Percentiles rank a stretch among this genome's conserved stretches.
Evolutionary conservation across 1,140 invertebrate genomes (phyloP).

Genomic region (Condylostylus longicornis): DNA sequence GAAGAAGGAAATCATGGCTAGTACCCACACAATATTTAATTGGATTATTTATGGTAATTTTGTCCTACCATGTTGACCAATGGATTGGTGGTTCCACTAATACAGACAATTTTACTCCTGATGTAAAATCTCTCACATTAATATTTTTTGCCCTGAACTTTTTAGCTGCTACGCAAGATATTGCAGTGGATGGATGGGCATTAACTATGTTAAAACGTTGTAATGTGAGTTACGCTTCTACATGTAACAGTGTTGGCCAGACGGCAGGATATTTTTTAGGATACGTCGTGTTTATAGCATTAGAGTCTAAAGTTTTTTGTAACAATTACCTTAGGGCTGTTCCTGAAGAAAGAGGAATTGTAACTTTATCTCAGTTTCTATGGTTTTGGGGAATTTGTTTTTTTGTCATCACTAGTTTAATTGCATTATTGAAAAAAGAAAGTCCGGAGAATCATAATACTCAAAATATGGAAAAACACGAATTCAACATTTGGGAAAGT

Average conservation of each 20-base stretch:
- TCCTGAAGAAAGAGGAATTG: conserved; percentile 55
- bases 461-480: conserved; percentile 34
- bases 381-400: conserved; percentile 93
- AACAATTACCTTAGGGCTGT: conserved; percentile 74
- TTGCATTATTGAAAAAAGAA: conserved; percentile 83
- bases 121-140: conserved; percentile 64
- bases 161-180: conserved; percentile 96
- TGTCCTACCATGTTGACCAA: conserved; percentile 57
- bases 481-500: conserved; percentile 55
- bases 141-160: conserved; percentile 90
- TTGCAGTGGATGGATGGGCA: conserved; percentile 99
- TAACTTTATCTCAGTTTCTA: conserved; percentile 80
- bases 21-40: conserved; percentile 77
- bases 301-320: conserved; percentile 95
- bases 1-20: conserved; percentile 93
- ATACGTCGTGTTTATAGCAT: conserved; percentile 89
- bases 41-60: conserved; percentile 68
- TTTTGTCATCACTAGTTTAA: conserved; percentile 74
- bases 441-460: conserved; percentile 34
- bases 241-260: conserved; percentile 97
- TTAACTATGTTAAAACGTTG: conserved; percentile 92
- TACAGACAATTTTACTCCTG: conserved; percentile 47
- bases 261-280: conserved; percentile 95
- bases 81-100: conserved; percentile 66
- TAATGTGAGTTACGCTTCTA: conserved; percentile 98